Base-by-base conservation (phyloP, 2,113 vertebrate genomes). In the Muntiacus muntjak region DNA sequence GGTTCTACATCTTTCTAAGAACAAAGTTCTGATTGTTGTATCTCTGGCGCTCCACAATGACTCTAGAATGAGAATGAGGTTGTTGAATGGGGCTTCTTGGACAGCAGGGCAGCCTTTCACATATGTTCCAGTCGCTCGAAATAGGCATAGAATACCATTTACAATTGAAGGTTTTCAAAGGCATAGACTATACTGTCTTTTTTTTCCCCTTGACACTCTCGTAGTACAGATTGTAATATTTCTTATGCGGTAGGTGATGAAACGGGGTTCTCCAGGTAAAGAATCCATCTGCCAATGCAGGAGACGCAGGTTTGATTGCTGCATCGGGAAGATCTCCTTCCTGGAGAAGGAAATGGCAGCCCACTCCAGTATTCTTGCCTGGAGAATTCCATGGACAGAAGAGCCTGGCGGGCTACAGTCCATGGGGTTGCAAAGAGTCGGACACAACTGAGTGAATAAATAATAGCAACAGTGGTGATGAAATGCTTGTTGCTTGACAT, bases 121-220 rank as follows among this genome's bases (percentile, higher is more conserved):
- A 9, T 26, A 28, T 23, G 40, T 23, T 4, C 36, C 33, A 28
- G 67, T 13, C 12, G 7, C n/a, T 1, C 7, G n/a, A 13, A 6
- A 74, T 10, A 6, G 2, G 21, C 28, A 0, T 0, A 7, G 78
- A 3, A 0, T 3, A 7, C 82, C n/a, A 4, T 14, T n/a, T 58
- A 3, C 50, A 7, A 1, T 9, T 2, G 2, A 30, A 25, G 23
- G 10, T 25, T 94, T 21, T 57, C 64, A 8, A 6, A 86, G 64
- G 25, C 11, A 36, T n/a, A 64, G 36, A 10, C 12, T 5, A 0
- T 40, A 1, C 55, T 12, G 0, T 13, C 45, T 33, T 0, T 19
- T 15, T 21, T 33, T 30, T 11, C 76, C 10, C 11, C 30, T 33
- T 13, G 30, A 62, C 14, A 14, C 64, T 40, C 14, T 40, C 2